phyloP scores from a whole-genome alignment of 2,888 invertebrate species.

The Conchocele bisecta region DNA sequence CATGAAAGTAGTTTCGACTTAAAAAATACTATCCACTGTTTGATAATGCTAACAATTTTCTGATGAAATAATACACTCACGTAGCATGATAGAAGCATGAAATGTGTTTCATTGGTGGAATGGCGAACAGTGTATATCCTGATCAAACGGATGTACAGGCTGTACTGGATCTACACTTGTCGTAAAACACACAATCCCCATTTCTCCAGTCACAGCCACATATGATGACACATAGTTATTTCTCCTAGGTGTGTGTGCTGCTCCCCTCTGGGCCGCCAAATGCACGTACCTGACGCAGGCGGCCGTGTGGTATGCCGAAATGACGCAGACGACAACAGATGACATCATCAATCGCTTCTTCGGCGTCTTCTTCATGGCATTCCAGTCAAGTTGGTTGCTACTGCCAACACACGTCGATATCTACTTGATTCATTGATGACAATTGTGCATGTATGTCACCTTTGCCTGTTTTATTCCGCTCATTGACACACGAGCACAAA shows the following conservation, averaged over 20 bases:
- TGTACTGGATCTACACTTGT: not conserved
- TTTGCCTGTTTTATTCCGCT: too few species aligned
- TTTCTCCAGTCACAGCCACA: not conserved
- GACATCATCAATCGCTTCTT: constrained; percentile 98
- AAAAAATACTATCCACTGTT: too few species aligned
- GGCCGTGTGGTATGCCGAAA: constrained; percentile 94
- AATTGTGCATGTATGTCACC: too few species aligned
- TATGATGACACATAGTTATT: not conserved
- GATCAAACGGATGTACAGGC: not conserved
- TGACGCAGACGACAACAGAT: constrained; percentile 90
- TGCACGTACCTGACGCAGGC: constrained; percentile 93
- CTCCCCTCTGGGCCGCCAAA: constrained; percentile 99
- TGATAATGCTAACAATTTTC: too few species aligned
- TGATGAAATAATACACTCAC: too few species aligned
- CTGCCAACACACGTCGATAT: too few species aligned
- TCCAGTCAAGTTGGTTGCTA: constrained; percentile 94
- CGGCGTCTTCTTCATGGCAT: constrained; percentile 98
- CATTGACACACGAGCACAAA: not conserved
- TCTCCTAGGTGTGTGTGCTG: constrained; percentile 92
- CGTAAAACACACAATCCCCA: not conserved
- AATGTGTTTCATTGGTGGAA: too few species aligned
- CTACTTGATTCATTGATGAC: too few species aligned
- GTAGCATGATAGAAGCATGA: too few species aligned
- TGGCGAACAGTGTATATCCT: too few species aligned
- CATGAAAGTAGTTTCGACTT: too few species aligned